Base-by-base conservation (phyloP, 2,113 vertebrate species). In the Accipiter cooperii region DNA sequence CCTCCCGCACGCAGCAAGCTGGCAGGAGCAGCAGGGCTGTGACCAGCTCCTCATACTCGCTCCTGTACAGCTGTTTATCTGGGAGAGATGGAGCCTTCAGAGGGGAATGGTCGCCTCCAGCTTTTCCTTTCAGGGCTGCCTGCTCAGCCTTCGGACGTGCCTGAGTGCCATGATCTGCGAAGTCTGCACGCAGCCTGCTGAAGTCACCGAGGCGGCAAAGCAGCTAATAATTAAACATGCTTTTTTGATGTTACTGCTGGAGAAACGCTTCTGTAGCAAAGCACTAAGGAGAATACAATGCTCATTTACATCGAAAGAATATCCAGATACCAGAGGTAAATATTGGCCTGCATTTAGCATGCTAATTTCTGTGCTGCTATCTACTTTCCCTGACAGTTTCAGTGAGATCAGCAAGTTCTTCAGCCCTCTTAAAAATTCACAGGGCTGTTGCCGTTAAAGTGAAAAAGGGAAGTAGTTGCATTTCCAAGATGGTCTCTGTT, bases 221-320 rank as follows among this genome's bases (percentile, higher is more conserved):
- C 73, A 93, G 89, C 94, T 96, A 97, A 97, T 95, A 70, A 96
- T 97, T 97, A 96, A 97, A 89, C 95, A 78, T 46, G 49, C 42
- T 78, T 93, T 93, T 89, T 95, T 10, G 1, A 63, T 83, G 94
- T 93, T 80, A 54, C 80, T 88, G 91, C 85, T 80, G 75, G 75
- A 90, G 84, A 95, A 95, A n/a, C 83, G 58, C 91, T 74, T 87
- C 82, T 64, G 57, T 71, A 88, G 68, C 70, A 92, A 79, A 89
- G 74, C 58, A 36, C 46, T 3, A 14, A 77, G 47, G 34, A 87
- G 80, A 95, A 80, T n/a, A 95, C 89, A 92, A 89, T 91, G 28
- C 66, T 90, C 31, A 36, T 90, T 84, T 87, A 92, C 87, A 91
- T 90, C 84, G 89, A 92, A 90, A 83, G 84, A 54, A n/a, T 80